Evolutionary conservation across 1,140 invertebrate genomes (phyloP).

Genomic region (Melitaea cinxia): DNA sequence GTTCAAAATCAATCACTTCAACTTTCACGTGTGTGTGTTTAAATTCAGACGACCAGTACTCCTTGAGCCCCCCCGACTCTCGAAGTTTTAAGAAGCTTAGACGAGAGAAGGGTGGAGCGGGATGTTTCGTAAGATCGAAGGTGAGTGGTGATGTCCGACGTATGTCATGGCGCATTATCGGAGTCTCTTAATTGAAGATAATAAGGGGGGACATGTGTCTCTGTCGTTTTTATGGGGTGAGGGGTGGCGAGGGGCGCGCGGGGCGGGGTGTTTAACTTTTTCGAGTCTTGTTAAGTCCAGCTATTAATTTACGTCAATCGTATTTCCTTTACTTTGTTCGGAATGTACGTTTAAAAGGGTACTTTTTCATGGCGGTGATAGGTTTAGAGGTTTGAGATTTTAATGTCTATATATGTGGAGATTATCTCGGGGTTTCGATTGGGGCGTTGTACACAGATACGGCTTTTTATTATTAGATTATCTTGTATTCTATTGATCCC

Average conservation of each 20-base stretch:
- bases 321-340: slow-evolving; percentile 36
- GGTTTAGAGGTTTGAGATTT: background rate
- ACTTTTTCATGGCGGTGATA: slow-evolving; percentile 20
- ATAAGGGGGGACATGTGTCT: slow-evolving; percentile 77
- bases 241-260: slow-evolving; percentile 68
- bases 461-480: too few species aligned
- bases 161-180: slow-evolving; percentile 75
- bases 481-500: too few species aligned
- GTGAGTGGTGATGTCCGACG: slow-evolving; percentile 49
- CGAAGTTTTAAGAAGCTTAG: slow-evolving; percentile 12
- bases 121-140: slow-evolving; percentile 31
- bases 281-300: slow-evolving; percentile 61
- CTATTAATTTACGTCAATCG: slow-evolving; percentile 69
- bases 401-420: background rate
- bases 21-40: slow-evolving; percentile 31
- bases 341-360: slow-evolving; percentile 37
- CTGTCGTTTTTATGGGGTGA: slow-evolving; percentile 76
- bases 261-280: slow-evolving; percentile 65
- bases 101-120: background rate
- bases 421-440: background rate
- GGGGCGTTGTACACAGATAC: background rate
- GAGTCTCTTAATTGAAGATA: slow-evolving; percentile 78
- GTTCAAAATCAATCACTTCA: slow-evolving; percentile 36
- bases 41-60: slow-evolving; percentile 39
- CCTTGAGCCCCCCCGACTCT: slow-evolving; percentile 36